Conservation (phyloP, 1,140 invertebrate species). For the Drosophila tropicalis region DNA sequence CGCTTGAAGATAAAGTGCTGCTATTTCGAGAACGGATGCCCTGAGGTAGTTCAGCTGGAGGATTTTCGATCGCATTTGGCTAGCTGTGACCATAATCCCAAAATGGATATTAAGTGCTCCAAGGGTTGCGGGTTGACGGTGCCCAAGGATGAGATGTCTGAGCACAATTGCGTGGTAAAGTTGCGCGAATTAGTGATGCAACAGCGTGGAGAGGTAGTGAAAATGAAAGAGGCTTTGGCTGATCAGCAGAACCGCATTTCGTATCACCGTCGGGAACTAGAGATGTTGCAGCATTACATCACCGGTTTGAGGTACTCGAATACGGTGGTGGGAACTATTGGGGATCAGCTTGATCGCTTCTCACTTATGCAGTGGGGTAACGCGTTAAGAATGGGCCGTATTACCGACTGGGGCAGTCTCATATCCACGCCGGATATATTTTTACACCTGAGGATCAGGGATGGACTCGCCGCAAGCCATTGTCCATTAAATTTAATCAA, state of each 20-base stretch:
- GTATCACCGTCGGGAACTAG: constrained; percentile 52
- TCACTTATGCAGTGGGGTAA: constrained; percentile 60
- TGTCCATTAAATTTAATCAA: constrained; percentile 62
- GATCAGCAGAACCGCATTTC: constrained; percentile 33
- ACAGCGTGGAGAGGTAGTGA: constrained; percentile 22
- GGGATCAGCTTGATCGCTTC: constrained; percentile 59
- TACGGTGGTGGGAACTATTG: constrained; percentile 53
- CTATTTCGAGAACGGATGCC: constrained; percentile 48
- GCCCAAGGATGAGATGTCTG: constrained; percentile 56
- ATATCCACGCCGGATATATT: constrained; percentile 59
- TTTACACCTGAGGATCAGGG: constrained; percentile 50
- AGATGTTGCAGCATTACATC: constrained; percentile 64
- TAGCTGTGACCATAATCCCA: constrained; percentile 55
- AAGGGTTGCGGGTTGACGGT: constrained; percentile 59
- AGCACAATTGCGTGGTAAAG: constrained; percentile 56
- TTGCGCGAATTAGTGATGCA: constrained; percentile 43
- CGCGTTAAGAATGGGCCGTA: constrained; percentile 26
- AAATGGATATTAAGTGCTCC: constrained; percentile 45
- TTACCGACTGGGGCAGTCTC: constrained; percentile 59
- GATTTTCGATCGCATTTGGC: constrained; percentile 53
- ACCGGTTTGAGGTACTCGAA: constrained; percentile 55
- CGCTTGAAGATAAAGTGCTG: constrained; percentile 54
- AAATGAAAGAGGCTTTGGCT: constrained; percentile 23
- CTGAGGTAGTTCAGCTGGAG: constrained; percentile 29
- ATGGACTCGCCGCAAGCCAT: constrained; percentile 38